Evolutionary conservation across 2,113 vertebrate species (phyloP).

Genomic region (Ictalurus furcatus): DNA sequence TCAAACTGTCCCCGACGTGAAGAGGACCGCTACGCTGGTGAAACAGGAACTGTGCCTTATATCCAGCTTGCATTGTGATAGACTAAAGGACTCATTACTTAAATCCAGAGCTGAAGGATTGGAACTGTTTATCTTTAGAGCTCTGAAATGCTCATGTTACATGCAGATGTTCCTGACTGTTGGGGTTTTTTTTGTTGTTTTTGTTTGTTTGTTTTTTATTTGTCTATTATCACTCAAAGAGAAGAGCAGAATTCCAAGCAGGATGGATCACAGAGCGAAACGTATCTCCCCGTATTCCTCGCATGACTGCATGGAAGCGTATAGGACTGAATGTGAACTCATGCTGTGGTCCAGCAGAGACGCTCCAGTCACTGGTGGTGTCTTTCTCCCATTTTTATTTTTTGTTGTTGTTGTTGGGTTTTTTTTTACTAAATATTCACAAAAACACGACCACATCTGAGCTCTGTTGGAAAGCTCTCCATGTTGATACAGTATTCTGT

Average conservation of each 20-base stretch:
- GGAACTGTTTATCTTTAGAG: conserved; percentile 4
- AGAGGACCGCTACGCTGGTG: conserved; percentile 55
- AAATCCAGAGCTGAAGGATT: conserved; percentile 52
- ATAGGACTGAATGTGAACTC: conserved; percentile 56
- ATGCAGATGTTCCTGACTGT: conserved; percentile 23
- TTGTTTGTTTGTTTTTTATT: neutral
- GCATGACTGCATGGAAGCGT: conserved; percentile 45
- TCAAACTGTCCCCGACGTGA: conserved; percentile 44
- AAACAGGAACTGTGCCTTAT: conserved; percentile 61
- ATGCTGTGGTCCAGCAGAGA: conserved; percentile 34
- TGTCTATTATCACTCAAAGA: conserved; percentile 51
- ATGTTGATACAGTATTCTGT: conserved; percentile 43
- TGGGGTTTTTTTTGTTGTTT: neutral
- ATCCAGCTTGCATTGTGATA: conserved; percentile 63
- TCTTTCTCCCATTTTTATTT: neutral
- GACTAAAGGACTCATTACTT: conserved; percentile 62
- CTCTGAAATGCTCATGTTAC: conserved; percentile 53
- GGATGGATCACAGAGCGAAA: conserved; percentile 33
- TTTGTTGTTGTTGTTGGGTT: neutral
- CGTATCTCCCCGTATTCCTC: conserved; percentile 32
- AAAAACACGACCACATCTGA: conserved; percentile 12
- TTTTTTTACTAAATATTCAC: conserved; percentile 9
- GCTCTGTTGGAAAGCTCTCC: conserved; percentile 47
- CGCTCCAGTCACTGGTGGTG: conserved; percentile 22
- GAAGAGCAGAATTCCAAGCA: conserved; percentile 9